Evolutionary conservation across 1,140 invertebrate genomes (phyloP).

Genomic region (Pogonomyrmex californicus): DNA sequence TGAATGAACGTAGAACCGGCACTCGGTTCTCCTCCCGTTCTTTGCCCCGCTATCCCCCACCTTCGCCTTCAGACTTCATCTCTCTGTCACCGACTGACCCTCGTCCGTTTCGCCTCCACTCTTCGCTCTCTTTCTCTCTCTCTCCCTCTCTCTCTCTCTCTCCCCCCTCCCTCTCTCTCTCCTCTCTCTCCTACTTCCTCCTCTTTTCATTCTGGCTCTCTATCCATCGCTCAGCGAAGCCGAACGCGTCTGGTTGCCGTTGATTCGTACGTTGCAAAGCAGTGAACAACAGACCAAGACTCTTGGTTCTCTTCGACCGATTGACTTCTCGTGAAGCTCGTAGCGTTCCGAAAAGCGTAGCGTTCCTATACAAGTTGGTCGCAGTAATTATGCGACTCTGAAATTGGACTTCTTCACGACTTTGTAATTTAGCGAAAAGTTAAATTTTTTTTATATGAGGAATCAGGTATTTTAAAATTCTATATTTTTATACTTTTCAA

Average conservation of each 20-base stretch:
- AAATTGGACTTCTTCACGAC: not conserved
- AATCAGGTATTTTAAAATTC: not conserved
- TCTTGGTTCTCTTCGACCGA: slow-evolving; percentile 15
- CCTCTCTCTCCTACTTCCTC: not conserved
- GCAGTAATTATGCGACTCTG: not conserved
- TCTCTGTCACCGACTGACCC: slow-evolving; percentile 43
- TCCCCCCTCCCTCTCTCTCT: too few relatives aligned
- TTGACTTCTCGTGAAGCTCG: not conserved
- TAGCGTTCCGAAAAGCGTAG: not conserved
- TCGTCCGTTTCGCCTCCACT: slow-evolving; percentile 59
- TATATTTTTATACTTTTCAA: not conserved
- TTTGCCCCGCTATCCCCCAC: slow-evolving; percentile 11
- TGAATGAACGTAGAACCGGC: slow-evolving; percentile 80
- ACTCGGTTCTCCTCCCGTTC: slow-evolving; percentile 25
- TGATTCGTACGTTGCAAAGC: slow-evolving; percentile 49
- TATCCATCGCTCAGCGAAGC: slow-evolving; percentile 38
- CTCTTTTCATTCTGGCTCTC: slow-evolving; percentile 12
- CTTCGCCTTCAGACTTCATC: slow-evolving; percentile 42
- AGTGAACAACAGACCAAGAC: slow-evolving; percentile 38
- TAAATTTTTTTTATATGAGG: not conserved
- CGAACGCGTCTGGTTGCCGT: slow-evolving; percentile 49
- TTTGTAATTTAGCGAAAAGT: not conserved
- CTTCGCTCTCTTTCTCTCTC: slow-evolving; percentile 11
- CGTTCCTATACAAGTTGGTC: not conserved
- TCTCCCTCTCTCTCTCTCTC: slow-evolving; percentile 5